These are phyloP conservation scores for Hydrozoanthus tunicans DNA, from an alignment of 64 coral and sea anemone genomes.

Conservation along the genomic window DNA sequence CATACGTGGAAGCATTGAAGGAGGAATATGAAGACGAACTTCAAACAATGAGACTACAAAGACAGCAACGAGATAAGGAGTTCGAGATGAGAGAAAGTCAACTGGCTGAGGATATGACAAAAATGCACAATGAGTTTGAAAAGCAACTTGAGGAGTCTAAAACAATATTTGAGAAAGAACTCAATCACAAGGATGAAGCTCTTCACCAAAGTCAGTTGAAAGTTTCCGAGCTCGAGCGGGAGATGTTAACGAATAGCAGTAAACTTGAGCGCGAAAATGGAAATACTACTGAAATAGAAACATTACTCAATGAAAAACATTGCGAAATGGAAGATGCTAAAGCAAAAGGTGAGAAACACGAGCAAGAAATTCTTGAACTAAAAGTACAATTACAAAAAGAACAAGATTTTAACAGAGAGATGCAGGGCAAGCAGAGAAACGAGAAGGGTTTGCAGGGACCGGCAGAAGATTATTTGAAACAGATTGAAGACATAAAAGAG, in stretches of 20 bases:
- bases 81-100: conserved; percentile 25
- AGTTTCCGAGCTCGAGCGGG: conserved; percentile 41
- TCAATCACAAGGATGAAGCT: conserved; percentile 30
- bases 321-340: neutral
- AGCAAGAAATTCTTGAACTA: conserved; percentile 73
- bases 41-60: conserved; percentile 19
- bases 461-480: conserved; percentile 30
- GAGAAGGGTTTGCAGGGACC: conserved; percentile 18
- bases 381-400: conserved; percentile 53
- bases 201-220: neutral
- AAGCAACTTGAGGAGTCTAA: conserved; percentile 58
- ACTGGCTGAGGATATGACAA: conserved; percentile 68
- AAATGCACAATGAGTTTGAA: conserved; percentile 86
- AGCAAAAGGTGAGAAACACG: conserved; percentile 40
- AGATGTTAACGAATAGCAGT: neutral
- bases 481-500: conserved; percentile 59
- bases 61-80: conserved; percentile 18
- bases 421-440: neutral
- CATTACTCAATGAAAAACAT: neutral
- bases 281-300: neutral
- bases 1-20: conserved; percentile 58
- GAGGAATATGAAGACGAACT: conserved; percentile 70
- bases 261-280: conserved; percentile 4
- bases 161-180: conserved; percentile 62
- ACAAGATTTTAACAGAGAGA: neutral